Conservation (phyloP, 2,113 vertebrate genomes). For the Caranx ignobilis region DNA sequence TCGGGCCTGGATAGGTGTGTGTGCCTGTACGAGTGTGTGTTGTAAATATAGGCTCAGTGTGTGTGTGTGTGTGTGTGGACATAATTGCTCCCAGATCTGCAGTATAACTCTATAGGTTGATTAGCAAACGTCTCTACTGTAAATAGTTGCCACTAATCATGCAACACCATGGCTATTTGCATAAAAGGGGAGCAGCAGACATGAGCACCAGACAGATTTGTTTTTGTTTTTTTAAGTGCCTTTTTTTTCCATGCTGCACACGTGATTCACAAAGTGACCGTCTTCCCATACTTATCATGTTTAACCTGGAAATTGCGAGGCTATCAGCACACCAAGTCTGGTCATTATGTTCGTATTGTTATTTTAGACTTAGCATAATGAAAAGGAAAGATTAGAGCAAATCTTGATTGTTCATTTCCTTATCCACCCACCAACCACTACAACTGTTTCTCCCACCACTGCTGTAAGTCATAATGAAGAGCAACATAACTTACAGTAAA, state of each 20-base stretch:
- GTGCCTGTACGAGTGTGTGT: constrained; percentile 29
- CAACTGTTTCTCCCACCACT: constrained; percentile 10
- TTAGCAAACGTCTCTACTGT: constrained; percentile 86
- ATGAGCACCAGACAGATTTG: constrained; percentile 26
- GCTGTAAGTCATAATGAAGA: not conserved
- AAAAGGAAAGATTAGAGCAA: constrained; percentile 47
- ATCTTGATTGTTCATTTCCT: constrained; percentile 60
- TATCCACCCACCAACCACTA: constrained; percentile 29
- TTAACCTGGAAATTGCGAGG: constrained; percentile 29
- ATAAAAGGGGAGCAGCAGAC: constrained; percentile 59
- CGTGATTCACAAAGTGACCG: not conserved
- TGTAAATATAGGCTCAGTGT: constrained; percentile 61
- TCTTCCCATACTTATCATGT: not conserved
- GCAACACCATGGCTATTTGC: constrained; percentile 71
- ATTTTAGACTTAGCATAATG: constrained; percentile 47
- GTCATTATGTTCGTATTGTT: constrained; percentile 18
- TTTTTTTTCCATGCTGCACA: not conserved
- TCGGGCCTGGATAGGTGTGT: constrained; percentile 30
- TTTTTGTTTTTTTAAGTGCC: not conserved
- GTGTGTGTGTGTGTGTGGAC: constrained; percentile 48
- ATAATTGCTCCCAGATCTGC: constrained; percentile 86
- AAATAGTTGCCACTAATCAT: constrained; percentile 85
- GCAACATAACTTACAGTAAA: not conserved
- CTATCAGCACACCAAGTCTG: constrained; percentile 14
- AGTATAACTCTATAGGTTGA: constrained; percentile 81